Evolutionary conservation across 2,888 invertebrate species (phyloP).

Genomic region (Xestoiulus laeticollis): DNA sequence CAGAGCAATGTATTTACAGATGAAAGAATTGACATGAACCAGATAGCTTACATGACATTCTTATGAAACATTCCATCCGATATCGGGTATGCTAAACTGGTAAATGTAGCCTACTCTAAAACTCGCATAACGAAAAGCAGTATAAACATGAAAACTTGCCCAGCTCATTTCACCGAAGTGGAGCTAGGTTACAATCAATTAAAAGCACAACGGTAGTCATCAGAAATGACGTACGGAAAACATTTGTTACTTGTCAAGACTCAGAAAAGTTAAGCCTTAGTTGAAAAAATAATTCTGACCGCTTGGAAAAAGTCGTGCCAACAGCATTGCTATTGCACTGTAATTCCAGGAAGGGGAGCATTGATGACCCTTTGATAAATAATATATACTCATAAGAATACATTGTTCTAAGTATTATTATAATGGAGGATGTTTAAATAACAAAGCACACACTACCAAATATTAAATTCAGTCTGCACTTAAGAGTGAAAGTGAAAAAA

Average conservation of each 20-base stretch:
- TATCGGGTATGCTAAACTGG: not conserved
- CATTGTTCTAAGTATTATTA: not conserved
- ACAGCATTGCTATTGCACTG: not conserved
- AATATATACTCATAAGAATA: not conserved
- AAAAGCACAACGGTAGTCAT: constrained; percentile 1
- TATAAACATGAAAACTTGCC: not conserved
- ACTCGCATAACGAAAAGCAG: not conserved
- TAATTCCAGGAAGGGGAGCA: not conserved
- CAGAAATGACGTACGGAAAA: not conserved
- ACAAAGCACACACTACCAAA: no score
- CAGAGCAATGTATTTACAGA: not conserved
- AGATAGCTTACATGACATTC: constrained; percentile 14
- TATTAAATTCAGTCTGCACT: not conserved
- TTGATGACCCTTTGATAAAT: not conserved
- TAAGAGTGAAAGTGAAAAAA: no score
- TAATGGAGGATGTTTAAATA: no score
- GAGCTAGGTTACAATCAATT: constrained; percentile 1
- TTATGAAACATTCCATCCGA: not conserved
- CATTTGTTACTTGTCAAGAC: not conserved
- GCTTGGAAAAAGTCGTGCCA: not conserved
- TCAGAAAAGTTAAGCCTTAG: not conserved
- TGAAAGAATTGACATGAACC: constrained; percentile 22
- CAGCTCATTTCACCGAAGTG: not conserved
- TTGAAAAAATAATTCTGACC: not conserved
- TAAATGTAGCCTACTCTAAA: not conserved